Evolutionary conservation across 2,888 invertebrate genomes (phyloP).

Genomic region (Lysandra coridon): DNA sequence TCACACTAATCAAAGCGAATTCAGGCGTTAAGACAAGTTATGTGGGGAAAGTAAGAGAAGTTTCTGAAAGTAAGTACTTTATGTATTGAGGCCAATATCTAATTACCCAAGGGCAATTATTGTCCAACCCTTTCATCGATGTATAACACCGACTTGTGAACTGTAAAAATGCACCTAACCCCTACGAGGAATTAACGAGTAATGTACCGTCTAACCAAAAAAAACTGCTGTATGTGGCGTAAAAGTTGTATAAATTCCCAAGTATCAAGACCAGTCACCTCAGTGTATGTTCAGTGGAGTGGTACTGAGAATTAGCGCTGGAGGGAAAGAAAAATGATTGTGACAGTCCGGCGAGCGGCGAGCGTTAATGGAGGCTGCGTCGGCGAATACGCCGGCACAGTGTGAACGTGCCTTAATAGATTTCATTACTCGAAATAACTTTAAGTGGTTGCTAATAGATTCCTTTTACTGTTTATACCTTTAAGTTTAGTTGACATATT

Average conservation of each 20-base stretch:
- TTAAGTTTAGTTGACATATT: background rate
- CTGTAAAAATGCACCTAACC: too few relatives aligned
- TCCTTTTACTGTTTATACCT: background rate
- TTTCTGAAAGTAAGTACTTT: too few relatives aligned
- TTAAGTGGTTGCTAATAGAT: constrained; percentile 32
- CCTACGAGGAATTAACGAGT: too few relatives aligned
- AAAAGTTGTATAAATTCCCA: constrained; percentile 33
- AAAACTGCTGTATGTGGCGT: background rate
- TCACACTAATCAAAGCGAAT: too few relatives aligned
- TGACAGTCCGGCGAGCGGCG: constrained; percentile 78
- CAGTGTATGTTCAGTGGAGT: constrained; percentile 65
- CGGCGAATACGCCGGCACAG: constrained; percentile 64
- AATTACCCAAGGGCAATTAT: too few relatives aligned
- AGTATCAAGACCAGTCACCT: constrained; percentile 53
- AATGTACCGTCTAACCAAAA: background rate
- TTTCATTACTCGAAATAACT: constrained; percentile 7
- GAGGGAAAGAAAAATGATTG: constrained; percentile 81
- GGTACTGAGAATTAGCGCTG: constrained; percentile 77
- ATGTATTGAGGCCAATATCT: too few relatives aligned
- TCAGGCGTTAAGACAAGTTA: too few relatives aligned
- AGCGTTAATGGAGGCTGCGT: constrained; percentile 78
- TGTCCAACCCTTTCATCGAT: too few relatives aligned
- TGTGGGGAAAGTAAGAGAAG: too few relatives aligned
- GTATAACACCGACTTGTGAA: too few relatives aligned
- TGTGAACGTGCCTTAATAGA: constrained; percentile 43